A percentile compares a stretch with the other conserved stretches of the same genome.
Conservation (phyloP, 2,113 vertebrate species). For the Burhinus bistriatus region DNA sequence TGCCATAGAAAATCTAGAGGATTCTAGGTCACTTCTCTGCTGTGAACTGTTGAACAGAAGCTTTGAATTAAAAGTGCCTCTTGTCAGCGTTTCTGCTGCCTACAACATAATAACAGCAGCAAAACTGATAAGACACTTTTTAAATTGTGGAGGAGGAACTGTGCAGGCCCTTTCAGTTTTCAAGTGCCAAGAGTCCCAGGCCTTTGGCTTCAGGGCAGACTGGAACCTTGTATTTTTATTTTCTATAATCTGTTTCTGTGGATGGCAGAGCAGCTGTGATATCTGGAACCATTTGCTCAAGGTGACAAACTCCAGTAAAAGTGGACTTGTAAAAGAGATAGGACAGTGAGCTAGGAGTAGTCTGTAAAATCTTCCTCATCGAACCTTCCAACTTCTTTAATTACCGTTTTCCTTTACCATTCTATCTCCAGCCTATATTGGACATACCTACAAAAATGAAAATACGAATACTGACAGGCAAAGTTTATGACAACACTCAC, state of each 20-base stretch:
- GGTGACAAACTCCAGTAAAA: neutral
- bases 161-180: neutral
- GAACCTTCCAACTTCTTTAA: neutral
- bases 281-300: neutral
- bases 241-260: neutral
- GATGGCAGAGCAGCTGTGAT: neutral
- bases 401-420: neutral
- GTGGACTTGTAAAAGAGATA: neutral
- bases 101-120: neutral
- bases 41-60: neutral
- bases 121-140: neutral
- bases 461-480: neutral
- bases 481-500: neutral
- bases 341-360: neutral
- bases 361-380: neutral
- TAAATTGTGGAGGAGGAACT: neutral
- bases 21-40: slow-evolving; percentile 30
- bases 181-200: neutral
- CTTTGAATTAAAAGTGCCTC: slow-evolving; percentile 24
- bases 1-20: neutral
- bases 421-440: neutral
- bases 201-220: neutral
- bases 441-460: neutral
- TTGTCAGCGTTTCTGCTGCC: neutral
- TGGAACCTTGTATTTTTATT: neutral